Conservation (phyloP, 2,113 vertebrate genomes). For the Phaethon lepturus region DNA sequence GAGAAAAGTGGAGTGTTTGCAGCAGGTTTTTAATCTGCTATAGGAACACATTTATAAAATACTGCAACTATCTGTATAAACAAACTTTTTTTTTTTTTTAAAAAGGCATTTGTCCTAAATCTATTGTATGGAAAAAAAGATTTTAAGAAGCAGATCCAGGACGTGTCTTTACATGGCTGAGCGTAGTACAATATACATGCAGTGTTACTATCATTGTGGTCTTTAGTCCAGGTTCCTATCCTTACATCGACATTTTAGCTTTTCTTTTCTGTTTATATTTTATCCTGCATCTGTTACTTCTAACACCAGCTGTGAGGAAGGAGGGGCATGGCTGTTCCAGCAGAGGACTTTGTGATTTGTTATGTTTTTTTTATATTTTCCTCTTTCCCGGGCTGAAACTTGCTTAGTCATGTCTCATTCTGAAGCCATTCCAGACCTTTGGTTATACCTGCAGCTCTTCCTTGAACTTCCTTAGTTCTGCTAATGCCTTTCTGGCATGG, state of each 20-base stretch:
- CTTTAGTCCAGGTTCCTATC: not conserved
- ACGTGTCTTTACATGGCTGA: not conserved
- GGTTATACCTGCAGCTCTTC: not conserved
- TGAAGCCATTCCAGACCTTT: not conserved
- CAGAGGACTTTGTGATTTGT: not conserved
- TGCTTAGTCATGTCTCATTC: not conserved
- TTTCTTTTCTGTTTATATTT: not conserved
- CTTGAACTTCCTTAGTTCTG: not conserved
- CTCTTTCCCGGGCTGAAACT: accelerated
- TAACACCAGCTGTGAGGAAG: not conserved
- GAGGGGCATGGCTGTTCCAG: not conserved
- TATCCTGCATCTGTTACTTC: not conserved
- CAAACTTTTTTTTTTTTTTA: not conserved
- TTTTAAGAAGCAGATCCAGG: not conserved
- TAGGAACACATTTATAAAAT: not conserved
- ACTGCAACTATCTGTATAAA: not conserved
- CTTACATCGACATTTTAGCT: not conserved
- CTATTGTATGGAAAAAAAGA: not conserved
- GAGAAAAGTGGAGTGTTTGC: not conserved
- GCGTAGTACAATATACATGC: not conserved
- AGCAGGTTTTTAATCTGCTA: not conserved
- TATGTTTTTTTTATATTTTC: not conserved
- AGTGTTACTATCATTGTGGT: not conserved
- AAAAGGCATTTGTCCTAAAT: not conserved
- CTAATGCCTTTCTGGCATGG: not conserved